Evolutionary conservation across 2,113 vertebrate genomes (phyloP).

Genomic region (Chamaetylas fuelleborni): DNA sequence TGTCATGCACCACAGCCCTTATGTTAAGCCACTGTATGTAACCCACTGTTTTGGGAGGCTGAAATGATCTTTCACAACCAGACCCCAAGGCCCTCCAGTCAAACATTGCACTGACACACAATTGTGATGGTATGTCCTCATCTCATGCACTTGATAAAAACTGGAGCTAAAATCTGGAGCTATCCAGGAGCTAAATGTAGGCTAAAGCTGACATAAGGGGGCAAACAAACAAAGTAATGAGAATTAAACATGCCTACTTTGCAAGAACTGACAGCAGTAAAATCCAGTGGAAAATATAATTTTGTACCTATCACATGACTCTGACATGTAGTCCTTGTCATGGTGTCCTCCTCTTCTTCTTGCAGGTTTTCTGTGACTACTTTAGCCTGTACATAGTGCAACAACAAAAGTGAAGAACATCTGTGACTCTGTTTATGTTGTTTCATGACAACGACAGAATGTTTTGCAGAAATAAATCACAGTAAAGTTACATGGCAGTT

Average conservation of each 20-base stretch:
- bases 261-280: neutral
- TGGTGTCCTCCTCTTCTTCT: slow-evolving; percentile 76
- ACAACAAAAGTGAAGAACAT: slow-evolving; percentile 52
- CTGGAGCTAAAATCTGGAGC: neutral
- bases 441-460: slow-evolving; percentile 25
- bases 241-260: neutral
- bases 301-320: slow-evolving; percentile 84
- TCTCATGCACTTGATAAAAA: neutral
- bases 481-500: neutral
- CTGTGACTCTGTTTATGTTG: slow-evolving; percentile 12
- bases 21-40: neutral
- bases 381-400: slow-evolving; percentile 72
- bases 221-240: neutral
- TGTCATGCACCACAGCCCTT: neutral
- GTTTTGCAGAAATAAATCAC: slow-evolving; percentile 31
- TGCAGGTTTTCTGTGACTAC: slow-evolving; percentile 74
- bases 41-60: neutral
- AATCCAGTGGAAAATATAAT: slow-evolving; percentile 31
- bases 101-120: neutral
- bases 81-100: neutral
- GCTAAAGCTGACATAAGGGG: neutral
- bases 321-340: slow-evolving; percentile 78
- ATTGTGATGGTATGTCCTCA: neutral
- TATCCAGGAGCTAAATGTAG: neutral
- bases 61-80: neutral